Evolutionary conservation across 2,888 invertebrate species (phyloP).

Genomic region (Cephus runcator): DNA sequence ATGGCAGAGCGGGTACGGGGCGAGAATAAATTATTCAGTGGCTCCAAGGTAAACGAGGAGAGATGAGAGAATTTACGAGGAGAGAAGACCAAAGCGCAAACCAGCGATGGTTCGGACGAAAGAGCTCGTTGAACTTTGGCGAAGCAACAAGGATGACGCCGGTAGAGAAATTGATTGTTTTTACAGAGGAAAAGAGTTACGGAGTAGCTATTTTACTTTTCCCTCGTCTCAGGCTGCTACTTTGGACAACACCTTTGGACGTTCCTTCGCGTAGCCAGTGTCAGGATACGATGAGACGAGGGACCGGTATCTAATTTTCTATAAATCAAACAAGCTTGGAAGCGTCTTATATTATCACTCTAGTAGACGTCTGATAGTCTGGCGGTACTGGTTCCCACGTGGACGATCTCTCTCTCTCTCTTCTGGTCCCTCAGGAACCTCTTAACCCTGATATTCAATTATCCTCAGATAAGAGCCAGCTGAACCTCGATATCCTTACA

Average conservation of each 20-base stretch:
- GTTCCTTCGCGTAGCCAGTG: neutral
- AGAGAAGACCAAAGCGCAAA: neutral
- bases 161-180: neutral
- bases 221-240: neutral
- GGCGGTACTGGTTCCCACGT: constrained; percentile 14
- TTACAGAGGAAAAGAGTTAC: neutral
- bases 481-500: neutral
- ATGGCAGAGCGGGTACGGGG: neutral
- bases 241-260: neutral
- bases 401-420: constrained; percentile 15
- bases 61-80: neutral
- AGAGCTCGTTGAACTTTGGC: neutral
- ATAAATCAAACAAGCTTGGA: constrained; percentile 3
- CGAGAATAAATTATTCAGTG: constrained; percentile 7
- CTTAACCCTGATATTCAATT: constrained; percentile 28
- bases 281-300: neutral
- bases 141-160: neutral
- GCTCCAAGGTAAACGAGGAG: neutral
- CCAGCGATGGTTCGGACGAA: neutral
- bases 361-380: neutral
- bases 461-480: constrained; percentile 22
- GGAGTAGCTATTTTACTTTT: neutral
- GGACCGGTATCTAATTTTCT: constrained; percentile 15
- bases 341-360: neutral
- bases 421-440: neutral